Conservation (phyloP, 2,113 vertebrate genomes). For the Hoplias malabaricus region DNA sequence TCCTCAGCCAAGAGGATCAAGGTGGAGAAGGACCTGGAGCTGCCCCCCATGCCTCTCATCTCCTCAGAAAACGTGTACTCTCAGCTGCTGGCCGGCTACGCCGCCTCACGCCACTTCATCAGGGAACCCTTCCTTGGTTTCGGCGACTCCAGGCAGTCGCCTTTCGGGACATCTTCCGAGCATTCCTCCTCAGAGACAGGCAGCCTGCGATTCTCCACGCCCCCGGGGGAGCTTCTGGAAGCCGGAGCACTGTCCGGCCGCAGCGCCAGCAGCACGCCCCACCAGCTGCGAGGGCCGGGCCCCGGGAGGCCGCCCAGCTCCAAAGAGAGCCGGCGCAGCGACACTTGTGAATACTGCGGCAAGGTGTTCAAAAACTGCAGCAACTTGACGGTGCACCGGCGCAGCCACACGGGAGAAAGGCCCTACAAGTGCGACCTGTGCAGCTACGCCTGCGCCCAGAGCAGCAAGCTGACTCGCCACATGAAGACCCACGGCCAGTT, state of each 20-base stretch:
- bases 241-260: conserved; percentile 89
- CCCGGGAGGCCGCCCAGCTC: conserved; percentile 94
- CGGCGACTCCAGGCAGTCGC: conserved; percentile 95
- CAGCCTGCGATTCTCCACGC: conserved; percentile 97
- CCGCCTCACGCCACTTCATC: conserved; percentile 97
- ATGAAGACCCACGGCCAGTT: conserved; percentile 99
- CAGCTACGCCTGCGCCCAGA: conserved; percentile 99
- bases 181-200: conserved; percentile 98
- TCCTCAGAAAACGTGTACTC: conserved; percentile 98
- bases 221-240: conserved; percentile 93
- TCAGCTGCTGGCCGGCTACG: conserved; percentile 96
- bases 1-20: conserved; percentile 95
- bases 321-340: conserved; percentile 93
- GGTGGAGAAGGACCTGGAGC: conserved; percentile 96
- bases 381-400: conserved; percentile 98
- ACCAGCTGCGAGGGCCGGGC: conserved; percentile 83
- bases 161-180: conserved; percentile 95
- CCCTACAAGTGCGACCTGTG: conserved; percentile 99
- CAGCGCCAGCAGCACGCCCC: conserved; percentile 95
- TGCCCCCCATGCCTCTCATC: conserved; percentile 92
- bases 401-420: conserved; percentile 98
- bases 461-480: conserved; percentile 99
- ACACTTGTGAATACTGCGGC: conserved; percentile 98
- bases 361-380: conserved; percentile 99
- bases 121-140: conserved; percentile 98